These are phyloP conservation scores for Smutsia temminckii DNA, from an alignment of 2,797 vertebrate species.

Conservation along the genomic window DNA sequence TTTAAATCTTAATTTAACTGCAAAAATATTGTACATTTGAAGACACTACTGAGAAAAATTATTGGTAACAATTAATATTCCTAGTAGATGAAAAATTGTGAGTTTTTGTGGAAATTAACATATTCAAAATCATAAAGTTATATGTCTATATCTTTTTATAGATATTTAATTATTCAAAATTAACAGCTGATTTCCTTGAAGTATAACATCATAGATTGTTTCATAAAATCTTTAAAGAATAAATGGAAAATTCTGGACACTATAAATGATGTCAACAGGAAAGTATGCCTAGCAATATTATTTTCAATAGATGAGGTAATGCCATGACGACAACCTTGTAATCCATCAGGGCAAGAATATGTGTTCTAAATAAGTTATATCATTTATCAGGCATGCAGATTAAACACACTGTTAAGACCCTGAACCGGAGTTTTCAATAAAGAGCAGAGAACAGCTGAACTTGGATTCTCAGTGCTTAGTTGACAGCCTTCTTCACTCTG, in stretches of 20 bases:
- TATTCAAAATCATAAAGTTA: background rate
- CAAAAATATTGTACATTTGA: background rate
- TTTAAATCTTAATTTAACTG: background rate
- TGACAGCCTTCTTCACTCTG: background rate
- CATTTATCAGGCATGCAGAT: slow-evolving; percentile 40
- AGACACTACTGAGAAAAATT: background rate
- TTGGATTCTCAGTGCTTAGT: background rate
- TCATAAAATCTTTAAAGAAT: background rate
- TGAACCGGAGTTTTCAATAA: background rate
- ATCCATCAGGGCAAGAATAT: slow-evolving; percentile 14
- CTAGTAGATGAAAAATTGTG: background rate
- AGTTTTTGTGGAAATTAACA: background rate
- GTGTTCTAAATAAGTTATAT: slow-evolving; percentile 25
- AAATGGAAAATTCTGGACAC: background rate
- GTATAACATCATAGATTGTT: background rate
- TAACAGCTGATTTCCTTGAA: background rate
- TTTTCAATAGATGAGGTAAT: slow-evolving; percentile 66
- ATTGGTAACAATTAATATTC: background rate
- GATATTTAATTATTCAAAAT: background rate
- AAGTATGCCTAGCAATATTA: slow-evolving; percentile 50
- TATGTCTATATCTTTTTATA: background rate
- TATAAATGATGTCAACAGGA: slow-evolving; percentile 52
- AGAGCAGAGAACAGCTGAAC: slow-evolving; percentile 33
- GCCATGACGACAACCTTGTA: slow-evolving; percentile 46
- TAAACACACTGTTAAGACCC: background rate